Percentiles rank a stretch among this genome's conserved stretches.
These are phyloP conservation scores for Malurus alboscapulatus DNA, from an alignment of 2,113 vertebrate genomes.

Conservation along the genomic window DNA sequence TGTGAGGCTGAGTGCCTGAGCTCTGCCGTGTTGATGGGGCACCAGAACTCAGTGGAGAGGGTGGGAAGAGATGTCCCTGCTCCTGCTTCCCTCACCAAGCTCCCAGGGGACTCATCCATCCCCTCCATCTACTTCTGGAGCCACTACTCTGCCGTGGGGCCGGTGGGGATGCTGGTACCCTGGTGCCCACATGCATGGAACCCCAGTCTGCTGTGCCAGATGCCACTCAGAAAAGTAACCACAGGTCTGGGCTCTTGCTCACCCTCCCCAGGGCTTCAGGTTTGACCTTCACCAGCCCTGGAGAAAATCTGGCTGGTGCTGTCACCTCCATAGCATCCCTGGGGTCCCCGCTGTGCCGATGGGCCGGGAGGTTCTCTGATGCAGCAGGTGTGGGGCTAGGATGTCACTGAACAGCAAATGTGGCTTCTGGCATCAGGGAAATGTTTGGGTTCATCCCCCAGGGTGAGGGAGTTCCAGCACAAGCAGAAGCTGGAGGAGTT, in stretches of 20 bases:
- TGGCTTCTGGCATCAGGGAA: background rate
- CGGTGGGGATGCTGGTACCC: background rate
- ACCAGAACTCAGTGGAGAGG: background rate
- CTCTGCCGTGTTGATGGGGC: rapidly evolving
- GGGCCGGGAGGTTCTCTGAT: background rate
- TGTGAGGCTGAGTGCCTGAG: background rate
- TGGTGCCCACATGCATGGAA: background rate
- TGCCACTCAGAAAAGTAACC: background rate
- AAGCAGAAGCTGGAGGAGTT: background rate
- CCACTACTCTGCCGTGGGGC: rapidly evolving
- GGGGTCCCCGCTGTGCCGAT: background rate
- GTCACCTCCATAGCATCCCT: background rate
- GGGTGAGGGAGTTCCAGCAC: rapidly evolving
- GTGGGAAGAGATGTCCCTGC: background rate
- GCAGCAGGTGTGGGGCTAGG: background rate
- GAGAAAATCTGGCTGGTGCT: background rate
- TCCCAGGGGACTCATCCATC: background rate
- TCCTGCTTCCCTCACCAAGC: rapidly evolving
- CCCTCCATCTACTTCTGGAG: background rate
- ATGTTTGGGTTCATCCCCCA: rapidly evolving
- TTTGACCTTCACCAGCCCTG: background rate
- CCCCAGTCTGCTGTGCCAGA: background rate
- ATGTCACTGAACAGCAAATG: background rate
- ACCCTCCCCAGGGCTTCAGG: background rate
- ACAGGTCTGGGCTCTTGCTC: background rate